These are phyloP conservation scores for Potamarius usumacintae DNA, from an alignment of 2,113 vertebrate species.

Conservation along the genomic window DNA sequence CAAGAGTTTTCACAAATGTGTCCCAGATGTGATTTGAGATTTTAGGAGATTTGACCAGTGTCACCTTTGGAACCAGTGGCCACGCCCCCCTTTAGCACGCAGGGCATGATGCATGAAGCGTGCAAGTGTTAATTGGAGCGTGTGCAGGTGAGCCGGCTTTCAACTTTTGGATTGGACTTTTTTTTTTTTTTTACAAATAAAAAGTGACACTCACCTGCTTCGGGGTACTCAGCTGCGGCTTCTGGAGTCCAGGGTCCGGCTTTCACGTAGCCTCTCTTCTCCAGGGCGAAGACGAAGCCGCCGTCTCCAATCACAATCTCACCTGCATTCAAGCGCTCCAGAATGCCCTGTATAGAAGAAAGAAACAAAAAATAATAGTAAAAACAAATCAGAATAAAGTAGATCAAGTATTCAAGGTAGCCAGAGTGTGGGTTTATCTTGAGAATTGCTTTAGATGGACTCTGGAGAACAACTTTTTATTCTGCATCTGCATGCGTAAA, in stretches of 20 bases:
- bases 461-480: background rate
- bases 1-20: background rate
- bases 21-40: background rate
- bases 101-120: background rate
- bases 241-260: constrained; percentile 98
- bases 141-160: background rate
- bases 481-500: background rate
- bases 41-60: background rate
- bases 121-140: background rate
- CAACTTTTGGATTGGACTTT: background rate
- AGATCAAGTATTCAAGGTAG: no score
- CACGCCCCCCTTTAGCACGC: background rate
- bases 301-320: constrained; percentile 94
- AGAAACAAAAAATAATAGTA: background rate
- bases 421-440: background rate
- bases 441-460: background rate
- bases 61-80: no score
- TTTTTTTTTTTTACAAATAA: background rate
- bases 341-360: constrained; percentile 75
- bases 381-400: background rate
- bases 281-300: constrained; percentile 93
- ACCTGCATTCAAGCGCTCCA: constrained; percentile 88
- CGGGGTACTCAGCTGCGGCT: constrained; percentile 87
- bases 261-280: constrained; percentile 95
- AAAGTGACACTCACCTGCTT: constrained; percentile 81